Conservation (phyloP, 2,113 vertebrate genomes). For the Eira barbara region DNA sequence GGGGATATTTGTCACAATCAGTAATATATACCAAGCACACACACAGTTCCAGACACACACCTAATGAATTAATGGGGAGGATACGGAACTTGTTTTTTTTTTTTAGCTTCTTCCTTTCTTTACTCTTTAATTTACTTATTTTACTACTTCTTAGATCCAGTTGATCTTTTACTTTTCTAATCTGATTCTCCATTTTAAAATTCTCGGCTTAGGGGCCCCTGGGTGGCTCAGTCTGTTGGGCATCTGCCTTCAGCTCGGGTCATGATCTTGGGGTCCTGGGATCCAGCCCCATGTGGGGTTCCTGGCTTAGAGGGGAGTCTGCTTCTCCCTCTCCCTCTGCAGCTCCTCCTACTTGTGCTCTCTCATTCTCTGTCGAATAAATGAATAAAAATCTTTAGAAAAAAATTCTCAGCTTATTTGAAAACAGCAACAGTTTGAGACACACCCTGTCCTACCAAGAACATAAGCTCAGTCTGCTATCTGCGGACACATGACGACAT, state of each 20-base stretch:
- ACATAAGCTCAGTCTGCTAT: conserved; percentile 47
- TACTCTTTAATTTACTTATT: not conserved
- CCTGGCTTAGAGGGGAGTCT: no score
- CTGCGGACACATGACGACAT: conserved; percentile 47
- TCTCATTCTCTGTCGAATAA: not conserved
- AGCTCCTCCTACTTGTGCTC: no score
- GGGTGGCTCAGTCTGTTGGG: not conserved
- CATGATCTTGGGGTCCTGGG: no score
- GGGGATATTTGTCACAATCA: not conserved
- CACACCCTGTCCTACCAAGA: conserved; percentile 58
- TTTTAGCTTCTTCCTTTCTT: not conserved
- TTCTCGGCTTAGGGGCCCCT: not conserved
- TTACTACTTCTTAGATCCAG: conserved; percentile 3
- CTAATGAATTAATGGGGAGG: not conserved
- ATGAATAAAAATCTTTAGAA: not conserved
- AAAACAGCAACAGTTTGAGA: conserved; percentile 38
- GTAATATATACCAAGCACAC: not conserved
- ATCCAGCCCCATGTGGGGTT: no score
- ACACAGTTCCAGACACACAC: not conserved
- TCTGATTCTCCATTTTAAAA: conserved; percentile 22
- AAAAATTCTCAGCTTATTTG: conserved; percentile 24
- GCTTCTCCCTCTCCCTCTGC: no score
- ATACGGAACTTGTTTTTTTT: not conserved
- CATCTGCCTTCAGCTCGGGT: no score
- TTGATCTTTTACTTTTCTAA: conserved; percentile 37